Base-by-base conservation (phyloP, 2,797 vertebrate species). In the Adelosebastes latens region DNA sequence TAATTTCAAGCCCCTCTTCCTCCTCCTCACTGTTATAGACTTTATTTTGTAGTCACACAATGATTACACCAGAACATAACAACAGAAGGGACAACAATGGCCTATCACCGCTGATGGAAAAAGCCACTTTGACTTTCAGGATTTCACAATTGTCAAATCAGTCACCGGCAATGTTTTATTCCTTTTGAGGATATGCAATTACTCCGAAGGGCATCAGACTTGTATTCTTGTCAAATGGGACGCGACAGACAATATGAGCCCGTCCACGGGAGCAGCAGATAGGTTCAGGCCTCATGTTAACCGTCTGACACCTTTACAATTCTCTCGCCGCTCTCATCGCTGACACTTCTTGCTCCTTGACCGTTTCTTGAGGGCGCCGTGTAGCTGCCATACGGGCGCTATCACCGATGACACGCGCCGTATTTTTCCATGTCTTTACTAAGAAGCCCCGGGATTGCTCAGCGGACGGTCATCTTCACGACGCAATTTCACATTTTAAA, bases 111-210 rank as follows among this genome's bases (percentile, higher is more conserved):
- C 75, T 70, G 65, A 73, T 39, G 58, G 36, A 42, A 65, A 79
- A 72, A 61, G 62, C 7, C 61, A 53, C 64, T 80, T 66, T 70
- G 65, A 77, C 63, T 77, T 78, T 81, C 65, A 53, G 25, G 42
- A 73, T 58, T 84, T 76, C 46, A 77, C 68, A 80, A 69, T 67
- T 74, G 85, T 58, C 73, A 75, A 62, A 86, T 79, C 72, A 76
- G 65, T 59, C 39, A 39, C 39, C 4, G 11, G 53, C 4, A 4
- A 66, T 72, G 31, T 46, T 77, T 69, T 39, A 68, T 79, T 63
- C 63, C 12, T 52, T 66, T 39, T 67, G 24, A 70, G 25, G 64
- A 80, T 61, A 52, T 53, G 77, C 68, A 82, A 70, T 86, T 77
- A 77, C 69, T 36, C 55, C 29, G n/a, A 78, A 78, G 64, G 76